phyloP scores from a whole-genome alignment of 2,888 invertebrate genomes.

The Onthophagus sagittarius region DNA sequence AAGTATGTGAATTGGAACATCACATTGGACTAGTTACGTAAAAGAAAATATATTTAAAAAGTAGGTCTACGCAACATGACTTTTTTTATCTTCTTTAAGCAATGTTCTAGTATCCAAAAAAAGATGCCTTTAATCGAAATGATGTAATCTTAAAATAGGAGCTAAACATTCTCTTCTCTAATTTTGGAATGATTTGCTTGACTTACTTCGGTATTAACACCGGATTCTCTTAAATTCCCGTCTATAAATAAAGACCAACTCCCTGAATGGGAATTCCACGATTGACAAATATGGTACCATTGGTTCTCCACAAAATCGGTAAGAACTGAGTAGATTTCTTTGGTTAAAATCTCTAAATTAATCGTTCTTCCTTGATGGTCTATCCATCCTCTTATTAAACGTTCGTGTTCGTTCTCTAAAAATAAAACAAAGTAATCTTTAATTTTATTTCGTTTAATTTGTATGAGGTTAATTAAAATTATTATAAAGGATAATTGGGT shows the following conservation, averaged over 20 bases:
- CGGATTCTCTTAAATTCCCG: constrained; percentile 51
- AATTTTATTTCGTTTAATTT: too few relatives aligned
- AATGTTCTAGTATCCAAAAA: too few relatives aligned
- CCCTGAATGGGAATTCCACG: constrained; percentile 61
- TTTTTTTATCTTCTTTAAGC: background rate
- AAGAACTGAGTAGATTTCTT: constrained; percentile 49
- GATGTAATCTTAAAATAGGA: too few relatives aligned
- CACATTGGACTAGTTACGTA: background rate
- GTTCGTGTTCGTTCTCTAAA: constrained; percentile 55
- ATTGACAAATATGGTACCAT: constrained; percentile 66
- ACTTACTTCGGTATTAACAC: constrained; percentile 42
- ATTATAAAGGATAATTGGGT: too few relatives aligned
- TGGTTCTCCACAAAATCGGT: constrained; percentile 49
- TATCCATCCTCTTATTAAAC: constrained; percentile 59
- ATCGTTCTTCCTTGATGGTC: constrained; percentile 55
- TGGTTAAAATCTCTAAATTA: constrained; percentile 56
- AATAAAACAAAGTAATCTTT: background rate
- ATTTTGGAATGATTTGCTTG: background rate
- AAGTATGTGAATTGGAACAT: background rate
- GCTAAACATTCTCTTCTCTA: background rate
- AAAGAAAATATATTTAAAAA: background rate
- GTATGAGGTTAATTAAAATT: too few relatives aligned
- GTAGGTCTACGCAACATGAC: background rate
- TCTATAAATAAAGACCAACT: constrained; percentile 61
- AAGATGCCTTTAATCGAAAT: too few relatives aligned